Base-by-base conservation (phyloP, 2,113 vertebrate genomes). In the Daboia siamensis region DNA sequence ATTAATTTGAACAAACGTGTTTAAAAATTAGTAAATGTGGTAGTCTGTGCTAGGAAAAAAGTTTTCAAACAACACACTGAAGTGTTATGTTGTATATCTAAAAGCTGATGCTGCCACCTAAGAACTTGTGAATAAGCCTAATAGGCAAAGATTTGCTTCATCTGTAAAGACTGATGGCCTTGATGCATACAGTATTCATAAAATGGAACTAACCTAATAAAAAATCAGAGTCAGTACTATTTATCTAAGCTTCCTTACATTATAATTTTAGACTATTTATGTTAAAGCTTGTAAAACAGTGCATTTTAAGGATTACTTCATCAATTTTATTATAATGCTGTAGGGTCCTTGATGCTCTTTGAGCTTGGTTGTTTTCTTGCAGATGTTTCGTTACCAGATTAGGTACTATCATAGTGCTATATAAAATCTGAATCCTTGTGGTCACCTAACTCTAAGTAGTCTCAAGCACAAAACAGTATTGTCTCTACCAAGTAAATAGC, bases 121-220 rank as follows among this genome's bases (percentile, higher is more conserved):
- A 17, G 39, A 24, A 15, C 59, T 44, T 74, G 10, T 74, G 61
- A 92, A 88, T 74, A 80, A 84, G 39, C 17, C 7, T 44, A 80
- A 80, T 4, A 44, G 33, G 33, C 74, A 80, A 80, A 91, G 24
- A 90, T 94, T 90, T 90, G 86, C 56, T 90, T 3, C 89, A 4
- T 2, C 15, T 94, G 90, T 85, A 86, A 94, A 95, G 86, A 52
- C 0, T 5, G 87, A 93, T 55, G 88, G 94, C 89, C 48, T 84
- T 0, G 9, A 92, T 92, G 94, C 52, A 6, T 2, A 21, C 3
- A 20, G 74, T 80, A 21, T 89, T 91, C 90, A 94, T 84, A 95
- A 96, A 39, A 90, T 86, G 89, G 88, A 74, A 57, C 54, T 94
- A 90, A 85, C 91, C 61, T 0, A 52, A 91, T 69, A 95, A 90